These are phyloP conservation scores for Blastobasis adustella DNA, from an alignment of 2,888 invertebrate genomes.

Conservation along the genomic window DNA sequence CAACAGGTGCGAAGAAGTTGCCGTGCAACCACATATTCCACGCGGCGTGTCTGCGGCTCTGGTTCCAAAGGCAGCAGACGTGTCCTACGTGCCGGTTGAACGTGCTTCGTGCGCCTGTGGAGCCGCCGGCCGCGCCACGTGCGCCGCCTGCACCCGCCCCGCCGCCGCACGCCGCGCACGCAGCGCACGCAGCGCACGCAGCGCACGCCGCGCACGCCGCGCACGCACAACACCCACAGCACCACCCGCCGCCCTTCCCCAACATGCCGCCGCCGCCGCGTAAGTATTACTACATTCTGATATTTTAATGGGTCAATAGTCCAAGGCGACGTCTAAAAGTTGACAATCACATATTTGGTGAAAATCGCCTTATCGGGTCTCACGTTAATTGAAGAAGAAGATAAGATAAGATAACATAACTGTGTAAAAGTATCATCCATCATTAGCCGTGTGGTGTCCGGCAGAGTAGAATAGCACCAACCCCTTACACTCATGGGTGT, in stretches of 20 bases:
- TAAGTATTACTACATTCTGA: conserved; percentile 20
- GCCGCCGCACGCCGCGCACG: conserved; percentile 20
- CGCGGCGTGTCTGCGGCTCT: conserved; percentile 96
- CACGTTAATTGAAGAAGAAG: too few relatives aligned
- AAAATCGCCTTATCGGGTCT: too few relatives aligned
- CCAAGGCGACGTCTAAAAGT: too few relatives aligned
- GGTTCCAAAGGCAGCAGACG: conserved; percentile 99
- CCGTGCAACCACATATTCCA: conserved; percentile 99
- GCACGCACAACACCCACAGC: conserved; percentile 11
- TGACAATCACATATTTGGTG: too few relatives aligned
- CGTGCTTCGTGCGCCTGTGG: conserved; percentile 73
- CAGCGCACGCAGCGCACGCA: conserved; percentile 15
- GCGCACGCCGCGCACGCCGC: conserved; percentile 18
- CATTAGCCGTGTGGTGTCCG: too few relatives aligned
- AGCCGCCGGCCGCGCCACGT: conserved; percentile 30
- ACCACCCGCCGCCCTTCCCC: conserved; percentile 46
- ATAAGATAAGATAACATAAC: too few relatives aligned
- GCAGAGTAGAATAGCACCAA: too few relatives aligned
- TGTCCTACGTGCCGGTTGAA: conserved; percentile 98
- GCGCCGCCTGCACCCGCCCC: conserved; percentile 21
- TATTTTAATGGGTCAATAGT: too few relatives aligned
- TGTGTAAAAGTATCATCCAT: too few relatives aligned
- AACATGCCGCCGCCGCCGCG: conserved; percentile 57
- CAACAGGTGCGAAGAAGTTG: conserved; percentile 88
- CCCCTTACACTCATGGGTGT: too few relatives aligned